Evolutionary conservation across 1,140 invertebrate species (phyloP).

Genomic region (Bombus superbus): DNA sequence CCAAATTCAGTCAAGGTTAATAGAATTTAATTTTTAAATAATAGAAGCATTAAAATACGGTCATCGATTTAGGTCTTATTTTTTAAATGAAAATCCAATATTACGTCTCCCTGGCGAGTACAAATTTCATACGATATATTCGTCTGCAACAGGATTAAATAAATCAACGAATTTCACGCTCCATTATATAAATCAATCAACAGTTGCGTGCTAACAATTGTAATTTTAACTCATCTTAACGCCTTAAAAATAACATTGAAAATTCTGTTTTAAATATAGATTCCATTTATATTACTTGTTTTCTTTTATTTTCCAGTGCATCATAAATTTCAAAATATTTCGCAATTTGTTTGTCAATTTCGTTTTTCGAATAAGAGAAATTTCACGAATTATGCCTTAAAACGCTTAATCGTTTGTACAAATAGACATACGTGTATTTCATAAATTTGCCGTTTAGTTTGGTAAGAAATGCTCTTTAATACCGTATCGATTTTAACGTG

Average conservation of each 20-base stretch:
- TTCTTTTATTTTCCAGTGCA: too few relatives aligned
- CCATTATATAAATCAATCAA: not conserved
- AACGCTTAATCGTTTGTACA: not conserved
- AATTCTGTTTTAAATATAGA: not conserved
- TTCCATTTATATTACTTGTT: not conserved
- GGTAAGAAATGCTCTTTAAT: not conserved
- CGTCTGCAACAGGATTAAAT: too few relatives aligned
- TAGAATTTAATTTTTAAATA: constrained; percentile 1
- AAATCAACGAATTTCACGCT: not conserved
- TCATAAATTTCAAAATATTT: not conserved
- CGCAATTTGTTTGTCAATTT: not conserved
- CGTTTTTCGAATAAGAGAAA: not conserved
- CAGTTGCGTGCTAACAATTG: not conserved
- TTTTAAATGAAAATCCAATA: not conserved
- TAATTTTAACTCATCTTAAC: not conserved
- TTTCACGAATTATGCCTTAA: not conserved
- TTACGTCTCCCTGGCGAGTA: not conserved
- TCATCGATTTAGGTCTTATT: not conserved
- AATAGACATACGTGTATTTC: not conserved
- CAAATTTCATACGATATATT: not conserved
- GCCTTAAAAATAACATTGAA: not conserved
- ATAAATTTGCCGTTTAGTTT: not conserved
- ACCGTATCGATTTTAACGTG: constrained; percentile 7
- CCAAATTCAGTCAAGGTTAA: not conserved
- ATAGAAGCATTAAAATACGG: not conserved